Percentiles rank a stretch among this genome's conserved stretches.
These are phyloP conservation scores for Acleris literana DNA, from an alignment of 2,888 invertebrate species.

Conservation along the genomic window DNA sequence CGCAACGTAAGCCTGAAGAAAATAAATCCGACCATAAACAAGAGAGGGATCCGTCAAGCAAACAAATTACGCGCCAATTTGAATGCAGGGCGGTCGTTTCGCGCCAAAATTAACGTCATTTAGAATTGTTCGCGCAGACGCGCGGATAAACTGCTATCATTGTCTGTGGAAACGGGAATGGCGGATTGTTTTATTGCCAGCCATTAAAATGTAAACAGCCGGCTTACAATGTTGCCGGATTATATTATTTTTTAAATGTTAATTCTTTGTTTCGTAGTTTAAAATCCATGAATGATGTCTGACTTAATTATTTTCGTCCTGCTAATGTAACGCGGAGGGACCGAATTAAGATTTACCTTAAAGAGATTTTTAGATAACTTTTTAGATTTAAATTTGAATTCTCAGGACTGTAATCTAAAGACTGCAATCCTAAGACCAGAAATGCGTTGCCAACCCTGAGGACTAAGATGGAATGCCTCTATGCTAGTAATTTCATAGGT, in stretches of 20 bases:
- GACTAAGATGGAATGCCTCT: too few relatives aligned
- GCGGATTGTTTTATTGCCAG: slow-evolving; percentile 65
- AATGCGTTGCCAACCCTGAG: too few relatives aligned
- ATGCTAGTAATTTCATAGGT: too few relatives aligned
- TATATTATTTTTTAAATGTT: background rate
- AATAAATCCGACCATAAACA: slow-evolving; percentile 34
- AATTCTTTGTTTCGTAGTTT: background rate
- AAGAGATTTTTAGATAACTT: too few relatives aligned
- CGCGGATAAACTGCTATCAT: slow-evolving; percentile 73
- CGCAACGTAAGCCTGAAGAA: slow-evolving; percentile 14
- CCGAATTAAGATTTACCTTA: too few relatives aligned
- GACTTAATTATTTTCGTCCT: too few relatives aligned
- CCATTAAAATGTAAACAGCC: slow-evolving; percentile 57
- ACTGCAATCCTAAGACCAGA: too few relatives aligned
- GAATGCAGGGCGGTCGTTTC: slow-evolving; percentile 43
- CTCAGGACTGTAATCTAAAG: too few relatives aligned
- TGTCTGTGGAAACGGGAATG: slow-evolving; percentile 54
- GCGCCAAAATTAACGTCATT: slow-evolving; percentile 70
- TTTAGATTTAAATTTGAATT: too few relatives aligned
- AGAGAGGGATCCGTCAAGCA: slow-evolving; percentile 27
- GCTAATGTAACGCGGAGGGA: too few relatives aligned
- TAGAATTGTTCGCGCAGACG: slow-evolving; percentile 51
- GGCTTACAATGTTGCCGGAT: slow-evolving; percentile 36
- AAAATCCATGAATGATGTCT: too few relatives aligned
- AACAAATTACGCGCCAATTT: slow-evolving; percentile 32